phyloP scores from a whole-genome alignment of 2,113 vertebrate species.

The Lamprotornis superbus region DNA sequence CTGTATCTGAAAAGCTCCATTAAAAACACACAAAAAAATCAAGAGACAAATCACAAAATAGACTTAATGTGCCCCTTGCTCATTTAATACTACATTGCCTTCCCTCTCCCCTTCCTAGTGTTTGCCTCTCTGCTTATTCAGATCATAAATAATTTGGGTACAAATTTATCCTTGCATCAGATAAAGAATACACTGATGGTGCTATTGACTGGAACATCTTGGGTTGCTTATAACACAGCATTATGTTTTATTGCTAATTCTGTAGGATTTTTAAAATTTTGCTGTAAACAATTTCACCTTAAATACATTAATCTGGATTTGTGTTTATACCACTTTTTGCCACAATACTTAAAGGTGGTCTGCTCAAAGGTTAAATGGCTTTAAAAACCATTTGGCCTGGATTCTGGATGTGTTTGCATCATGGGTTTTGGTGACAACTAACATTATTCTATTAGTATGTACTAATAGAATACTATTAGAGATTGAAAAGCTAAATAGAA shows the following conservation, averaged over 20 bases:
- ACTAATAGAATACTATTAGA: not conserved
- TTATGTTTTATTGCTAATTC: not conserved
- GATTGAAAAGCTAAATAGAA: not conserved
- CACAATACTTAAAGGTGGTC: not conserved
- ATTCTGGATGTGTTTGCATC: not conserved
- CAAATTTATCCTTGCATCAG: not conserved
- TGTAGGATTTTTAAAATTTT: not conserved
- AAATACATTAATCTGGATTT: not conserved
- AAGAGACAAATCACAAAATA: not conserved
- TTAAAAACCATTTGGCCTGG: not conserved
- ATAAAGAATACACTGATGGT: not conserved
- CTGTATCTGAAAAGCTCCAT: not conserved
- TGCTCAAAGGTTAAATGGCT: not conserved
- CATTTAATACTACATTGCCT: not conserved
- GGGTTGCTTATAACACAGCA: not conserved
- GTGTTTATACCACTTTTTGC: not conserved
- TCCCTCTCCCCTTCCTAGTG: not conserved
- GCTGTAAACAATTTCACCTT: not conserved
- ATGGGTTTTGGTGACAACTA: not conserved
- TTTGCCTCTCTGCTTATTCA: not conserved
- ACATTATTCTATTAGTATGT: not conserved
- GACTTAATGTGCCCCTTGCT: not conserved
- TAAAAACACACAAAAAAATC: not conserved
- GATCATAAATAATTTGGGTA: not conserved
- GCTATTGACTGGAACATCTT: not conserved